phyloP scores from a whole-genome alignment of 2,113 vertebrate genomes.

The Neopipo cinnamomea region DNA sequence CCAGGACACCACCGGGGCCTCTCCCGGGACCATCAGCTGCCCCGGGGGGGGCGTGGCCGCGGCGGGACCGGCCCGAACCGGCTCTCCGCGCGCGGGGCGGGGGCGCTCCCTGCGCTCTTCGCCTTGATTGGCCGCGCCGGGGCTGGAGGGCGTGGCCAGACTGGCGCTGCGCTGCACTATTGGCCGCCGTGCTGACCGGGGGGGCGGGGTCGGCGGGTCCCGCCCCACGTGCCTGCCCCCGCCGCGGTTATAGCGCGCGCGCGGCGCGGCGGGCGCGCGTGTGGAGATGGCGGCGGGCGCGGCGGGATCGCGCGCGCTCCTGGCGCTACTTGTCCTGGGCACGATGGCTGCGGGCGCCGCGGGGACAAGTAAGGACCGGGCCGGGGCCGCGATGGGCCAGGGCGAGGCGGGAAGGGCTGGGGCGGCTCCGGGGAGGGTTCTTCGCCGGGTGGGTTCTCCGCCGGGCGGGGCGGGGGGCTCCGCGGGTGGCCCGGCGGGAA shows the following conservation, averaged over 20 bases:
- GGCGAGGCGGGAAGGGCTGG: no score
- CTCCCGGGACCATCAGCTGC: no score
- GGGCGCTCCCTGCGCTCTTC: accelerated
- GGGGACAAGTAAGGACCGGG: not conserved
- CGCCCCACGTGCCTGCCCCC: not conserved
- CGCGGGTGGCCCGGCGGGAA: no score
- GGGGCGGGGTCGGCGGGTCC: accelerated
- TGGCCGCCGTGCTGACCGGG: accelerated
- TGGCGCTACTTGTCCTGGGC: not conserved
- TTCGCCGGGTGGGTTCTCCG: no score
- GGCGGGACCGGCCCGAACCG: no score
- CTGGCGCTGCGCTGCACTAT: accelerated
- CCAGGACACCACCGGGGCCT: not conserved
- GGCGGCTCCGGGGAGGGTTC: not conserved
- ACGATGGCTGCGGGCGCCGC: not conserved
- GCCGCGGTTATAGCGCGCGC: not conserved
- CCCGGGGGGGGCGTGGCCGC: no score
- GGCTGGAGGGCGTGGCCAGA: accelerated
- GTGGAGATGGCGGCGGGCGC: not conserved
- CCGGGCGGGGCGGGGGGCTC: no score
- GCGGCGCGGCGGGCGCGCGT: not conserved
- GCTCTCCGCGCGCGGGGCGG: no score
- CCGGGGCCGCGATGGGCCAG: not conserved
- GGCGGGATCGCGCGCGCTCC: not conserved
- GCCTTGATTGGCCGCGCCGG: not conserved